phyloP scores from a whole-genome alignment of 1,140 invertebrate genomes.

The Chironomus tepperi region DNA sequence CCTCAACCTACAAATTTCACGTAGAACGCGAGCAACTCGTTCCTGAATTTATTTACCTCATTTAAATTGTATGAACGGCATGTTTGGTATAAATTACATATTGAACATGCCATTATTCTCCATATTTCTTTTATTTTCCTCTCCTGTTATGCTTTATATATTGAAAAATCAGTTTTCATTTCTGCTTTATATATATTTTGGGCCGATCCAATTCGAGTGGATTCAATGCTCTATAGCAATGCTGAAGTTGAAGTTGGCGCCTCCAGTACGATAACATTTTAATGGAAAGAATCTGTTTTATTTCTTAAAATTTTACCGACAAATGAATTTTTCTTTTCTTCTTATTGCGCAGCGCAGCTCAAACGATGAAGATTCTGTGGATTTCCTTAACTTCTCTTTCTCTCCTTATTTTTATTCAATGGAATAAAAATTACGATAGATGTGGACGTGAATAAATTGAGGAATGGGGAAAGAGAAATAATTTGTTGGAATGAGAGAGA shows the following conservation, averaged over 20 bases:
- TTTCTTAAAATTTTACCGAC: constrained; percentile 1
- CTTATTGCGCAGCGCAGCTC: too few relatives aligned
- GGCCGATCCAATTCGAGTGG: background rate
- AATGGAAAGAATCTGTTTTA: constrained; percentile 14
- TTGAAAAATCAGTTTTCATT: too few relatives aligned
- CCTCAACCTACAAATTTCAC: too few relatives aligned
- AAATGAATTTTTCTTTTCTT: background rate
- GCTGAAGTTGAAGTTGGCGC: constrained; percentile 8
- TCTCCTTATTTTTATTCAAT: background rate
- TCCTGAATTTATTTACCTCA: too few relatives aligned
- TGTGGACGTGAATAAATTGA: background rate
- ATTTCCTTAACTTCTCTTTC: background rate
- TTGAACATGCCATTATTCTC: background rate
- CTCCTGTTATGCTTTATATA: too few relatives aligned
- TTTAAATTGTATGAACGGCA: background rate
- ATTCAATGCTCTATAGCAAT: background rate
- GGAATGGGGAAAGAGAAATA: background rate
- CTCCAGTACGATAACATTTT: background rate
- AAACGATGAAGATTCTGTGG: too few relatives aligned
- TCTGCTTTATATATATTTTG: too few relatives aligned
- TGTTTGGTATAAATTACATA: background rate
- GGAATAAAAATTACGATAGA: background rate
- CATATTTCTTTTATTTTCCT: background rate
- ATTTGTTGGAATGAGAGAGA: background rate
- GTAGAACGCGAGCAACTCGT: too few relatives aligned